Evolutionary conservation across 2,113 vertebrate species (phyloP), one percentile per base, ranked within the genome.

Genomic region (Chamaetylas fuelleborni): DNA sequence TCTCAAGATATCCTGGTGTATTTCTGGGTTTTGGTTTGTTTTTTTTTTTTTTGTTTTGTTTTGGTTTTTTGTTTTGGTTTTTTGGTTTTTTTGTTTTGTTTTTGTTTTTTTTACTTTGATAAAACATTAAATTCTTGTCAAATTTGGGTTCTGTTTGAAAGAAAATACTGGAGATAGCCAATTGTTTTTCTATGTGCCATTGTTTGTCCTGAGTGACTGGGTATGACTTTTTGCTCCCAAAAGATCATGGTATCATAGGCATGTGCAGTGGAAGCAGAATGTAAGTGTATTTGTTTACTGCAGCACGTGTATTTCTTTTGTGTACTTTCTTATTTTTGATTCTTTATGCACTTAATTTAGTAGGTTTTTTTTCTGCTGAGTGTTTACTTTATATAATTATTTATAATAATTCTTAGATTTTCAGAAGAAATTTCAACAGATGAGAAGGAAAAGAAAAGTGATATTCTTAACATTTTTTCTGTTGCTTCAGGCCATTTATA

Each of bases 401-500:
- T 82, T 34, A 31, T 54, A 54, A 82, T 54, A 47, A 89, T 95
- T 95, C 93, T 58, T 97, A 99, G 99, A 97, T 98, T 98, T 95
- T 97, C 99, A 91, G 98, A 98, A 82, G 98, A 95, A 45, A 97
- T 97, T 40, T 96, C 97, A 95, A 78, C 96, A 76, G 97, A 98
- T 19, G 96, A 98, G 12, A 95, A 98, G 40, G 98, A 98, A 81
- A 98, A 97, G 86, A 98, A 98, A 97, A 97, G 96, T 38, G 98
- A 99, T 47, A 83, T 98, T 93, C 97, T 99, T 25, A 99, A 99
- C 91, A 98, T 99, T 83, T 99, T 99, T 98, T 99, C 99, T 18
- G 98, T 99, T 95, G 99, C 99, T 90, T 99, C 99, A 26, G 99
- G 99, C 54, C 99, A 99, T 98, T 98, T 99, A 64, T 99, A 99